Evolutionary conservation across 2,113 vertebrate species (phyloP).

Genomic region (Corythornis vintsioides): DNA sequence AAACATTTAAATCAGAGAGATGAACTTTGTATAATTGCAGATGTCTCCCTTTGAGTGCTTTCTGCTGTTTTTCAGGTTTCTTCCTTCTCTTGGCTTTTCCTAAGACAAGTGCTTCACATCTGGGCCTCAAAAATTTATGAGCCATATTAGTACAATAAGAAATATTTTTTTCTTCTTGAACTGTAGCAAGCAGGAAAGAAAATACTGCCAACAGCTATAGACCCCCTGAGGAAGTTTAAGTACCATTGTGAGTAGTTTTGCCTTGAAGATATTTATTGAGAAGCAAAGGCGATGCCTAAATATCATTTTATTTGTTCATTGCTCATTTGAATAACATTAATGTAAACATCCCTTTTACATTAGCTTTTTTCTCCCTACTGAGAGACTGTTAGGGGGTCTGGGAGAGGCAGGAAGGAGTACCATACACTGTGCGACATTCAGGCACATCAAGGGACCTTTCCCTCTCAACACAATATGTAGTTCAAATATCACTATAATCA

Average conservation of each 20-base stretch:
- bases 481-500: neutral
- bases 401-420: neutral
- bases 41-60: neutral
- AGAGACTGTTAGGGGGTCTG: neutral
- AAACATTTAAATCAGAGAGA: neutral
- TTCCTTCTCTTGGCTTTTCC: neutral
- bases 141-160: neutral
- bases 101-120: neutral
- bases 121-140: neutral
- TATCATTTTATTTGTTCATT: neutral
- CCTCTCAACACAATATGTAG: neutral
- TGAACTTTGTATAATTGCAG: neutral
- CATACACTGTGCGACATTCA: neutral
- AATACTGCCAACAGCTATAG: constrained; percentile 12
- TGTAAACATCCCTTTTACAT: neutral
- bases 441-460: neutral
- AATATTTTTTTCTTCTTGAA: neutral
- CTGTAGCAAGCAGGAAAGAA: constrained; percentile 7
- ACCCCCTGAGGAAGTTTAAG: neutral
- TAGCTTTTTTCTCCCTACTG: neutral
- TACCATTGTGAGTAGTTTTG: neutral
- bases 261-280: neutral
- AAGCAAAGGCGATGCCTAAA: constrained; percentile 3
- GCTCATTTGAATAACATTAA: constrained; percentile 15
- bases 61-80: neutral